Conservation (phyloP, 2,888 invertebrate species). For the Xiphydria camelus region DNA sequence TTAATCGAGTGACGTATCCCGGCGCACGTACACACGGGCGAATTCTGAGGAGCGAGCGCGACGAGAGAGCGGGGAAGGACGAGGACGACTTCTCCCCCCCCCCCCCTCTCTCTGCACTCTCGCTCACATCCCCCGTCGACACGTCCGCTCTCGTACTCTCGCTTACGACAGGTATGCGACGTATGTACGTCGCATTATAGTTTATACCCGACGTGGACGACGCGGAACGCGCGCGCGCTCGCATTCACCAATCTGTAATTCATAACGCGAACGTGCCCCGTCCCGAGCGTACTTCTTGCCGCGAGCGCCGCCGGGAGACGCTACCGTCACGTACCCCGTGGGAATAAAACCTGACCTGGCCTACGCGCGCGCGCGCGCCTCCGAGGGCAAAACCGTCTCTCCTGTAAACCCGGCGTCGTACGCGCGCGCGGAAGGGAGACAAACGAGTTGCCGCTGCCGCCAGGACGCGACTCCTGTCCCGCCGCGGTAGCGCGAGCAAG, state of each 20-base stretch:
- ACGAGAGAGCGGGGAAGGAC: too few relatives aligned
- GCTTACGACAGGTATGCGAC: conserved; percentile 12
- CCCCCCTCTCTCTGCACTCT: conserved; percentile 10
- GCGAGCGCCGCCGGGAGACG: conserved; percentile 32
- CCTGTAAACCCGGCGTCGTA: neutral
- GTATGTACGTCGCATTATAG: too few relatives aligned
- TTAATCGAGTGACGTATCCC: conserved; percentile 53
- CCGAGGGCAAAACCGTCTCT: neutral
- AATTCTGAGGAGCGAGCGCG: too few relatives aligned
- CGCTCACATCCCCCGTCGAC: conserved; percentile 1
- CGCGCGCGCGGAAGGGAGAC: conserved; percentile 3
- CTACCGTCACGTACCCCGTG: conserved; percentile 35
- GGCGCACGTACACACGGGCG: conserved; percentile 11
- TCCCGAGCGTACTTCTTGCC: conserved; percentile 42
- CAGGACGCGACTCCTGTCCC: too few relatives aligned
- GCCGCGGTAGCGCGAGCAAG: too few relatives aligned
- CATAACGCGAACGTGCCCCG: conserved; percentile 41
- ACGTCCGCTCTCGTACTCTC: conserved; percentile 24
- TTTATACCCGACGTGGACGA: conserved; percentile 2
- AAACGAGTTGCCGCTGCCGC: conserved; percentile 3
- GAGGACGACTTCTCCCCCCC: neutral
- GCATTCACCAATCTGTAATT: conserved; percentile 47
- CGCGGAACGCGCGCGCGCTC: conserved; percentile 22
- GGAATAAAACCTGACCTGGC: conserved; percentile 45
- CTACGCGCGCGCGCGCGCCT: conserved; percentile 7